Conservation (phyloP, 1,140 invertebrate species). For the Caenorhabditis remanei region DNA sequence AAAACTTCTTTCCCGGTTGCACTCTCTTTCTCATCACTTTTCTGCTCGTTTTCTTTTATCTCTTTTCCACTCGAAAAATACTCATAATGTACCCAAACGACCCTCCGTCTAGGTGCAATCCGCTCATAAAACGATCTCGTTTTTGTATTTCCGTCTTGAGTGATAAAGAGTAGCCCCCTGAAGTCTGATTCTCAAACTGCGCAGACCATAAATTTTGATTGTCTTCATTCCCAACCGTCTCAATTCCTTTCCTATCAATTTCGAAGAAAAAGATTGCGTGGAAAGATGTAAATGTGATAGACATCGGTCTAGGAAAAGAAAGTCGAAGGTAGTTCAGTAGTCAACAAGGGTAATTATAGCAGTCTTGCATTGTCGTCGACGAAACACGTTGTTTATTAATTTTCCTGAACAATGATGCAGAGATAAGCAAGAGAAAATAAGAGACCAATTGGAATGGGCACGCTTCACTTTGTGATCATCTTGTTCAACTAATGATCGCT, state of each 20-base stretch:
- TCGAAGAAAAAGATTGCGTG: background rate
- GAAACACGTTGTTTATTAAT: constrained; percentile 53
- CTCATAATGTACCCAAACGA: constrained; percentile 37
- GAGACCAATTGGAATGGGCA: constrained; percentile 36
- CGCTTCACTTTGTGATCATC: constrained; percentile 39
- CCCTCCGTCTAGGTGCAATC: background rate
- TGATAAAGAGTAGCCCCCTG: background rate
- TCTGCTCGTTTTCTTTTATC: background rate
- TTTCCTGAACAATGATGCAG: constrained; percentile 50
- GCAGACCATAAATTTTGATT: background rate
- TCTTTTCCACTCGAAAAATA: background rate
- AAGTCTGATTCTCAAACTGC: constrained; percentile 18
- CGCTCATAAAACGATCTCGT: constrained; percentile 32
- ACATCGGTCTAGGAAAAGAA: background rate
- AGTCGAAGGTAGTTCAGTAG: background rate
- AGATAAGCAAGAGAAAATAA: constrained; percentile 42
- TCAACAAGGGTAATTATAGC: constrained; percentile 27
- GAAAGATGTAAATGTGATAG: background rate
- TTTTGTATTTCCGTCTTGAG: constrained; percentile 39
- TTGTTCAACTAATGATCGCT: constrained; percentile 17
- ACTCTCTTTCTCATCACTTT: background rate
- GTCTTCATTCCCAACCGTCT: background rate
- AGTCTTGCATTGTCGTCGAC: constrained; percentile 11
- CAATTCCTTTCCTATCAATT: constrained; percentile 13
- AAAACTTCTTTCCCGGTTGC: background rate